These are phyloP conservation scores for Brachyptera risi DNA, from an alignment of 2,888 invertebrate genomes.

Conservation along the genomic window DNA sequence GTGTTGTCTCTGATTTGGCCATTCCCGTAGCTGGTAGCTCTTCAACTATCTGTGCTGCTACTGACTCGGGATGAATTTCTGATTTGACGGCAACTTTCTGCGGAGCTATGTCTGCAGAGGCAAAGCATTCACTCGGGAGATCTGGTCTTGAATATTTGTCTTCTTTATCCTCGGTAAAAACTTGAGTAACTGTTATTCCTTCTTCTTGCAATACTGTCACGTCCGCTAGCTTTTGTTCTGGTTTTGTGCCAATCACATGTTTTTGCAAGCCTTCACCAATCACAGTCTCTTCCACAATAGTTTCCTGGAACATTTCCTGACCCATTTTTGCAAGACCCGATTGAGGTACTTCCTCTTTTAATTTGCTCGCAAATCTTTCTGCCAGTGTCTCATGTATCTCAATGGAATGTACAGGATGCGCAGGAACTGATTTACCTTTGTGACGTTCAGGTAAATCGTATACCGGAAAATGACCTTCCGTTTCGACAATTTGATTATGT, in stretches of 20 bases:
- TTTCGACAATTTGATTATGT: constrained; percentile 61
- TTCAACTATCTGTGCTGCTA: constrained; percentile 42
- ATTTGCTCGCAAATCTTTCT: constrained; percentile 46
- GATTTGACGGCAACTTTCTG: constrained; percentile 49
- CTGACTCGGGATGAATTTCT: constrained; percentile 48
- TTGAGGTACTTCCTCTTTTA: constrained; percentile 46
- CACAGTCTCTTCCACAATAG: constrained; percentile 51
- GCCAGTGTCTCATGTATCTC: constrained; percentile 47
- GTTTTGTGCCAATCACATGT: constrained; percentile 43
- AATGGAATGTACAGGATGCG: constrained; percentile 52
- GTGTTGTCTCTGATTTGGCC: constrained; percentile 34
- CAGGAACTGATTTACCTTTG: constrained; percentile 48
- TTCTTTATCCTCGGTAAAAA: constrained; percentile 50
- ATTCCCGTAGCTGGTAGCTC: constrained; percentile 35
- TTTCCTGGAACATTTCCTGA: constrained; percentile 47
- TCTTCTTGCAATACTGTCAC: constrained; percentile 45
- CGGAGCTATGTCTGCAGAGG: constrained; percentile 46
- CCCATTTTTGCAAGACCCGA: constrained; percentile 46
- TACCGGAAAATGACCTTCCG: constrained; percentile 55
- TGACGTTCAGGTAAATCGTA: constrained; percentile 52
- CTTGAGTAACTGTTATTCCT: constrained; percentile 50
- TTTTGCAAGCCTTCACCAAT: constrained; percentile 52
- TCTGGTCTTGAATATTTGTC: constrained; percentile 43
- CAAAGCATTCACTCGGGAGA: constrained; percentile 44
- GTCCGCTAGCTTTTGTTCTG: constrained; percentile 46